phyloP scores from a whole-genome alignment of 2,113 vertebrate genomes.

The Guaruba guarouba region DNA sequence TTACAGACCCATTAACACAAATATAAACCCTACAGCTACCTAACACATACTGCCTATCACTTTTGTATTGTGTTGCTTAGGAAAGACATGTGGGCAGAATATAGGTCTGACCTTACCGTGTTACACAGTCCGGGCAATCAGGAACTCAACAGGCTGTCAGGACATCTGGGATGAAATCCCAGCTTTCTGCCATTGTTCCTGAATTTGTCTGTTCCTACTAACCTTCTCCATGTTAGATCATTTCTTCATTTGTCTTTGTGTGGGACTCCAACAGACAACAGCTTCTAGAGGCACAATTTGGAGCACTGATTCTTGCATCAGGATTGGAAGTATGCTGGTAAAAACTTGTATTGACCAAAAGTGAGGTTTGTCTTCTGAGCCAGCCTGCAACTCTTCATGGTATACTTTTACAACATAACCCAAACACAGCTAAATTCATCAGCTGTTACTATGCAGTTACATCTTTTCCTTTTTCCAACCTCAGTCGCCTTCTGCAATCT shows the following conservation, averaged over 20 bases:
- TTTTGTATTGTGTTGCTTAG: background rate
- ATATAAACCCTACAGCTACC: background rate
- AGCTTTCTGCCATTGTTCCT: background rate
- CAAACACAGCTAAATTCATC: background rate
- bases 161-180: background rate
- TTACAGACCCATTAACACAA: background rate
- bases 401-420: background rate
- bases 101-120: background rate
- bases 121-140: background rate
- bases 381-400: background rate
- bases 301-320: background rate
- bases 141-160: fast-evolving
- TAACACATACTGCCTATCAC: background rate
- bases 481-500: fast-evolving
- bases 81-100: background rate
- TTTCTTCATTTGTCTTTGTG: background rate
- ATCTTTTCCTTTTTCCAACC: background rate
- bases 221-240: fast-evolving
- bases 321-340: background rate
- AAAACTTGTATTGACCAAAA: background rate
- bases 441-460: background rate
- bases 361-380: background rate
- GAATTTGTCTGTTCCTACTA: background rate
- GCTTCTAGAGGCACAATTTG: background rate
- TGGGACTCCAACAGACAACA: background rate